Conservation (phyloP, 2,888 invertebrate genomes). For the Scrobipalpa costella region DNA sequence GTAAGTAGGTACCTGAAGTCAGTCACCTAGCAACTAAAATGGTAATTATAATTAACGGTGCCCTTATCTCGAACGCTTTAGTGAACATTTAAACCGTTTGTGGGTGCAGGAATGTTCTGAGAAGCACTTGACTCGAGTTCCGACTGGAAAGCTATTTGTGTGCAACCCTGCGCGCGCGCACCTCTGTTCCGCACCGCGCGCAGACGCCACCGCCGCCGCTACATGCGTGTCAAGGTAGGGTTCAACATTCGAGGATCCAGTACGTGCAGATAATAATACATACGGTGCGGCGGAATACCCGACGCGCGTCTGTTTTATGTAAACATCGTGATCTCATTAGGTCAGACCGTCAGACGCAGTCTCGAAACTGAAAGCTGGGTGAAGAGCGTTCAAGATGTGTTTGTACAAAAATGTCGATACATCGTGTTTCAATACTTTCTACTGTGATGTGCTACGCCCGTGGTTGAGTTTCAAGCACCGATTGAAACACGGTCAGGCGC, state of each 20-base stretch:
- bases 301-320: constrained; percentile 63
- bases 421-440: constrained; percentile 57
- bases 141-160: constrained; percentile 73
- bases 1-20: constrained; percentile 32
- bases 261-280: constrained; percentile 69
- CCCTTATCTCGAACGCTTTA: constrained; percentile 39
- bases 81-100: constrained; percentile 36
- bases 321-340: constrained; percentile 65
- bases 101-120: constrained; percentile 56
- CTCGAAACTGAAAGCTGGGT: constrained; percentile 34
- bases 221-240: constrained; percentile 80
- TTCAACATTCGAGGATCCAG: constrained; percentile 78
- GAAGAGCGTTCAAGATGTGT: constrained; percentile 37
- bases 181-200: constrained; percentile 63
- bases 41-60: constrained; percentile 45
- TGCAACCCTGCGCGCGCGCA: constrained; percentile 70
- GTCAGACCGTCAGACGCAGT: constrained; percentile 61
- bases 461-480: constrained; percentile 53
- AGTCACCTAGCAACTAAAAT: constrained; percentile 40
- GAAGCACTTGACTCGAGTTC: constrained; percentile 67
- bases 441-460: constrained; percentile 52
- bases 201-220: constrained; percentile 51
- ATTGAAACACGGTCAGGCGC: constrained; percentile 74
- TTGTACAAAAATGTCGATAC: constrained; percentile 29
- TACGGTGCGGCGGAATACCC: constrained; percentile 58